Percentiles rank a stretch among this genome's conserved stretches.
phyloP scores from a whole-genome alignment of 2,888 invertebrate genomes.

The Metellina segmentata region DNA sequence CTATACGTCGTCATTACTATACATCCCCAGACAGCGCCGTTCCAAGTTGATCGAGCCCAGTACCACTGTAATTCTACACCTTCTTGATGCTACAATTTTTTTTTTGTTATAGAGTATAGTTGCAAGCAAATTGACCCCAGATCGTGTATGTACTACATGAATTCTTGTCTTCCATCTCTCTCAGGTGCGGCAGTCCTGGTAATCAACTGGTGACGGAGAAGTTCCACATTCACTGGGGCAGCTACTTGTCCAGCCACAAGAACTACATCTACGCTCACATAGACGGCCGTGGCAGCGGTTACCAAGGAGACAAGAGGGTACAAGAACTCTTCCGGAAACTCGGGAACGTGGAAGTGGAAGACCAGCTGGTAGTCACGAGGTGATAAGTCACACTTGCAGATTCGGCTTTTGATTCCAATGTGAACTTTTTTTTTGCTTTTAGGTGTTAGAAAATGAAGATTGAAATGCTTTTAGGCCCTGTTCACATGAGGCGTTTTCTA shows the following conservation, averaged over 20 bases:
- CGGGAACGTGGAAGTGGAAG: slow-evolving; percentile 95
- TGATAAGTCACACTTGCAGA: slow-evolving; percentile 20
- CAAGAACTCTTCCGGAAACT: slow-evolving; percentile 92
- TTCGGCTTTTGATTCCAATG: background rate
- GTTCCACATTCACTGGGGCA: slow-evolving; percentile 93
- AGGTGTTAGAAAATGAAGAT: no score
- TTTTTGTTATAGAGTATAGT: no score
- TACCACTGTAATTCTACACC: no score
- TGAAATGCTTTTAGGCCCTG: no score
- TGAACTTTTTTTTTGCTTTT: no score
- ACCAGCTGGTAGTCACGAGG: slow-evolving; percentile 86
- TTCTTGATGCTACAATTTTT: no score
- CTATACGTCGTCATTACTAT: no score
- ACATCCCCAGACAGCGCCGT: no score
- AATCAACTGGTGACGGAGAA: slow-evolving; percentile 94
- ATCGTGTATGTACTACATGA: background rate
- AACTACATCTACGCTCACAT: slow-evolving; percentile 95
- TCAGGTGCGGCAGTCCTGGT: slow-evolving; percentile 92
- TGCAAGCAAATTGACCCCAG: background rate
- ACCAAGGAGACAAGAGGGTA: slow-evolving; percentile 90
- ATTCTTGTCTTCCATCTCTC: background rate
- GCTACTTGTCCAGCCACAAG: slow-evolving; percentile 91
- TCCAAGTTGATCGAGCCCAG: no score
- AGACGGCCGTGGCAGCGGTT: slow-evolving; percentile 94
- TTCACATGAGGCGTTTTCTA: no score